Base-by-base conservation (phyloP, 2,797 vertebrate genomes). In the Chromobotia macracanthus region DNA sequence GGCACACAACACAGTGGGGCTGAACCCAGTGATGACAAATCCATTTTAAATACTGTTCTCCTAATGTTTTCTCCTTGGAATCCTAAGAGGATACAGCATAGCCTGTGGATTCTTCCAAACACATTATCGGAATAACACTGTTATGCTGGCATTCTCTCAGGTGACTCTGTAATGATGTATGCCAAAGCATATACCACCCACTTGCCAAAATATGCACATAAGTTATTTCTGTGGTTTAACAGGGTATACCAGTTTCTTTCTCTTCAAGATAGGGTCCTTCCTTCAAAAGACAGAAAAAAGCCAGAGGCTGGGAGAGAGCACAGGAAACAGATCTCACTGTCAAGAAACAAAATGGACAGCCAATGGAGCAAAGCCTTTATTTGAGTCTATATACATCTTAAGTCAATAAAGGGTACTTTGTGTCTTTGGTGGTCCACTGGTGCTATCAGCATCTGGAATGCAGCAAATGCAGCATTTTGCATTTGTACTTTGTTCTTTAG, bases 391-490 rank as follows among this genome's bases (percentile, higher is more conserved):
- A 88, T 89, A 85, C 90, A 90, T 90, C 87, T 85, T 72, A 81
- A 89, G 86, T 88, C 86, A 87, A 89, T 89, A 88, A 88, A 88
- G 86, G 86, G 87, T 87, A 88, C 88, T 91, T 88, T 79, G 88
- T 88, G 84, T 86, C 90, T 87, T 91, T 93, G 93, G 92, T 94
- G 93, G 93, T 93, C 93, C 86, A 82, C 84, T 66, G 77, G 80
- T 79, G 83, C 86, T 93, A 92, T 93, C 91, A 91, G 90, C 86
- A 88, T 92, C 84, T 91, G 93, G 91, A 92, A 92, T 89, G 90
- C 80, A 38, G 25, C 66, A 88, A 85, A 85, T 85, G 80, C 77
- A 60, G 85, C 81, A 81, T 77, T 89, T 80, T 86, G 87, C 85
- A 90, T 92, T 90, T 90, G 89, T 91, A 84, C 85, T 90, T 90